Base-by-base conservation (phyloP, 2,888 invertebrate species). In the Blastobasis adustella region DNA sequence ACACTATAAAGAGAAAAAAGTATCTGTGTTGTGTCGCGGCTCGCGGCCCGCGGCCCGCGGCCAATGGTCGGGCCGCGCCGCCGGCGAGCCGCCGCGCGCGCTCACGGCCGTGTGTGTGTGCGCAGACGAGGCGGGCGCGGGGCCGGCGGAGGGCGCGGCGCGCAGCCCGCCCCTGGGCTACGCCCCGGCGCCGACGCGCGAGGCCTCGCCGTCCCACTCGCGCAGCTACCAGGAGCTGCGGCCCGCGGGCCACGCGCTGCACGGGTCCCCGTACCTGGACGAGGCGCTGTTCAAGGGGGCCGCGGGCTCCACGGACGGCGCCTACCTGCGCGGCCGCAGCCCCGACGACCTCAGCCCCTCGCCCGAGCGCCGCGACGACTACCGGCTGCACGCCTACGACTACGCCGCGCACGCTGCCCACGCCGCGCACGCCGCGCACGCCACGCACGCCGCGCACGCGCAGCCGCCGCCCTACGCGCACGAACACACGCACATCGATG, bases 151-250 rank as follows among this genome's bases (percentile, higher is more conserved):
- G 75, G 69, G 69, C 76, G 79, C 82, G 73, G 80, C 83, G 74
- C 79, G 81, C 75, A 79, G 82, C 74, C 79, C 81, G 74, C 79
- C 76, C 71, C 71, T 68, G 72, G 80, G 80, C 69, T 78, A 76
- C 81, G 82, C 82, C 81, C 79, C 69, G 72, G 66, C 69, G 65
- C 50, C 45, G 48, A 38, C 54, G 49, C 69, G 65, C 65, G 67
- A 61, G 59, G 67, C 71, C 70, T 77, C 82, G 71, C 79, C 83
- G 76, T 71, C 79, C 71, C 78, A 67, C 74, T 71, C 81, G 76
- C 83, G 82, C 80, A 77, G 83, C 83, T 84, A 85, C 83, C 83
- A 85, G 78, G 85, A 85, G 83, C 79, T 85, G 72, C 78, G 82
- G 68, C 80, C 81, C 62, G 77, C 80, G 60, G 64, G 54, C 62